Evolutionary conservation across 2,797 vertebrate species (phyloP).

Genomic region (Melanogrammus aeglefinus): DNA sequence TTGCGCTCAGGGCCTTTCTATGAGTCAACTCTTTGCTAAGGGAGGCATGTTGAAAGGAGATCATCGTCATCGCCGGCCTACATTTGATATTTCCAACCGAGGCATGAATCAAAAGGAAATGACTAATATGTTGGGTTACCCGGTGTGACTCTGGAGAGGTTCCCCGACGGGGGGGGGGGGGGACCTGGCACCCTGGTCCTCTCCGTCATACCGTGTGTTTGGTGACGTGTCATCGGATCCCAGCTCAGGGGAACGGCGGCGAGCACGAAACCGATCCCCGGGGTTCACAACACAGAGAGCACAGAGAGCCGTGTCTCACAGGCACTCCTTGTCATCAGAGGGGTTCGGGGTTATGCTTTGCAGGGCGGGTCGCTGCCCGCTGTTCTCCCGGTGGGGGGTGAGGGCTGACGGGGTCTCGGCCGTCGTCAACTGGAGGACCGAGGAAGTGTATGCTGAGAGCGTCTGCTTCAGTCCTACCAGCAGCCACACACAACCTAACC

Average conservation of each 20-base stretch:
- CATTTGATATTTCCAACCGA: not conserved
- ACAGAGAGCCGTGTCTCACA: slow-evolving; percentile 50
- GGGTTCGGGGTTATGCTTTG: slow-evolving; percentile 45
- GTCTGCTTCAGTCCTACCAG: not conserved
- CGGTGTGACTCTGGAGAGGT: too few relatives aligned
- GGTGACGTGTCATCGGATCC: slow-evolving; percentile 57
- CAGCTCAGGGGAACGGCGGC: slow-evolving; percentile 33
- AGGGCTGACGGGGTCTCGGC: too few relatives aligned
- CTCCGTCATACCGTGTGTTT: slow-evolving; percentile 36
- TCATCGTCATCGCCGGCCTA: not conserved
- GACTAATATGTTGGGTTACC: too few relatives aligned
- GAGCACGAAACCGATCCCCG: too few relatives aligned
- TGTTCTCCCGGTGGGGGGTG: not conserved
- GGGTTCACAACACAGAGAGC: slow-evolving; percentile 26
- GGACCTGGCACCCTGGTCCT: slow-evolving; percentile 5
- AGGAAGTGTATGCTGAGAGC: not conserved
- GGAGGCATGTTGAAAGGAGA: not conserved
- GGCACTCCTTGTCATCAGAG: slow-evolving; percentile 60
- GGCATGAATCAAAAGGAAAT: not conserved
- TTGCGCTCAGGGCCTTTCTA: not conserved
- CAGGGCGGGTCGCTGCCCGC: slow-evolving; percentile 7
- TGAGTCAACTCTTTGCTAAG: not conserved
- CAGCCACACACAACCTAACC: not conserved
- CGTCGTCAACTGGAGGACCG: not conserved
- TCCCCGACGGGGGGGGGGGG: too few relatives aligned